Base-by-base conservation (phyloP, 2,797 vertebrate genomes). In the Chelidonichthys spinosus region DNA sequence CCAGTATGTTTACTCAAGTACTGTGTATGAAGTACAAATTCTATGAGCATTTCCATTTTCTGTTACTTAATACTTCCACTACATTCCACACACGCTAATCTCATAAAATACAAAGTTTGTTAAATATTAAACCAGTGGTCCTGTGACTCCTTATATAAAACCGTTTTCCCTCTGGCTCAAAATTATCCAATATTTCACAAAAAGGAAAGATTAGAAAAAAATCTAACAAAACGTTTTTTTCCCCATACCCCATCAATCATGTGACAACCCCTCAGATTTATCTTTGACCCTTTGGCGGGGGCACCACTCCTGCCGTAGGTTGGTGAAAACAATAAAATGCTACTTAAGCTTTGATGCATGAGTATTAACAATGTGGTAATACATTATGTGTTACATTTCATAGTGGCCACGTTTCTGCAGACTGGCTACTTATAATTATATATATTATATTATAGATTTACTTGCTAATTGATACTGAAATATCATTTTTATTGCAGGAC, bases 71-170 rank as follows among this genome's bases (percentile, higher is more conserved):
- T 35, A 47, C n/a, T 9, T 44, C 13, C 15, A 18, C 40, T n/a
- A 60, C 46, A 59, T 63, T 18, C 37, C 9, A 63, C 44, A 65
- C 8, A 36, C 37, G 32, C 4, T 35, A 35, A 32, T 52, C 18
- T 33, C 2, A 13, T 44, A 43, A 37, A 59, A 72, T 53, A 17
- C 37, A 50, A 13, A 7, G 11, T 39, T 2, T 68, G 18, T 55
- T 61, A 40, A 49, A 68, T 9, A 39, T 60, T 53, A 60, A 66
- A 25, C 46, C 33, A n/a, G 46, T 44, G 40, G 1, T 54, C 17
- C 36, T 53, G 25, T 44, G 47, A 50, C 11, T 37, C 10, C 14
- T 43, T 11, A 14, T 47, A 9, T 42, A 50, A 40, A 69, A 50
- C 17, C 17, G 2, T 42, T 43, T 54, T 39, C 44, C 3, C 6